phyloP scores from a whole-genome alignment of 1,140 invertebrate species.

The Apis mellifera region Amel_HAv3.1 CM009940.2:8758501-8759000 shows the following conservation, averaged over 20 bases:
- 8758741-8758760: neutral
- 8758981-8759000: slow-evolving; percentile 1
- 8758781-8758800: slow-evolving; percentile 8
- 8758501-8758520: slow-evolving; percentile 78
- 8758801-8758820: neutral
- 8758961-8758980: neutral
- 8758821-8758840: slow-evolving; percentile 20
- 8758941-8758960: too few species aligned
- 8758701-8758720: neutral
- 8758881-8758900: slow-evolving; percentile 12
- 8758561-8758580: neutral
- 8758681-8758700: neutral
- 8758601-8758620: slow-evolving; percentile 37
- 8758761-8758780: too few species aligned
- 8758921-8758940: neutral
- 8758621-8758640: neutral
- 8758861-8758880: slow-evolving; percentile 7
- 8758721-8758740: neutral
- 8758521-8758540: slow-evolving; percentile 76
- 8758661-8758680: neutral
- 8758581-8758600: neutral
- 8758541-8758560: slow-evolving; percentile 72
- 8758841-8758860: slow-evolving; percentile 11
- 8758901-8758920: neutral
- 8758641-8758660: neutral